A percentile compares a stretch with the other conserved stretches of the same genome.
Evolutionary conservation across 2,113 vertebrate genomes (phyloP).

Genomic region (Poecilia latipinna): DNA sequence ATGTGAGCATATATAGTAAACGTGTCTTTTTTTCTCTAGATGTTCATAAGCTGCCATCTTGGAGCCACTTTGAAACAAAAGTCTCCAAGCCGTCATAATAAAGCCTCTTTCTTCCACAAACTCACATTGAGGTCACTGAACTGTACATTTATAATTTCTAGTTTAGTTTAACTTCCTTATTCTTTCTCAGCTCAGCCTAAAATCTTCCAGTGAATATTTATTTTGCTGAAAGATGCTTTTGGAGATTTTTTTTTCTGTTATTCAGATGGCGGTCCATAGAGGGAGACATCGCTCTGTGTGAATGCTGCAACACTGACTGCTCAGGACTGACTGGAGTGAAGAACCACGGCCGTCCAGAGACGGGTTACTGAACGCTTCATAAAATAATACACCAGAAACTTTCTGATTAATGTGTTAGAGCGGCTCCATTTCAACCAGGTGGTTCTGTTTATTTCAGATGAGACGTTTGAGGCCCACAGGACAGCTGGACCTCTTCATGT

Average conservation of each 20-base stretch:
- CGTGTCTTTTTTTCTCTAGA: constrained; percentile 6
- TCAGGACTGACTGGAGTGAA: neutral
- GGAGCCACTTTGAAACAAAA: constrained; percentile 32
- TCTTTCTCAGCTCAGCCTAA: neutral
- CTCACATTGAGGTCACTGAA: constrained; percentile 47
- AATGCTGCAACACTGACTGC: constrained; percentile 59
- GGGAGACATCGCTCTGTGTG: constrained; percentile 48
- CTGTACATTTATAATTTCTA: neutral
- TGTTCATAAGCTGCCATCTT: constrained; percentile 64
- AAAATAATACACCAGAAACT: fast-evolving
- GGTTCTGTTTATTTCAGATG: constrained; percentile 22
- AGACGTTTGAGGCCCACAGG: neutral
- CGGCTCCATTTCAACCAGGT: neutral
- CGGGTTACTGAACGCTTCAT: constrained; percentile 19
- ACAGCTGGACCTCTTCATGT: constrained; percentile 39
- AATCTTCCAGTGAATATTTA: too few species aligned
- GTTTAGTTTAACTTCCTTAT: too few species aligned
- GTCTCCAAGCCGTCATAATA: constrained; percentile 14
- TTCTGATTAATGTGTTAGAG: neutral
- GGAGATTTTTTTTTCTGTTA: constrained; percentile 28
- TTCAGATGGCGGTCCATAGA: constrained; percentile 58
- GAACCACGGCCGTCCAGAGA: neutral
- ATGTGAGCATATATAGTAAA: neutral
- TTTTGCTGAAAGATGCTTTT: neutral
- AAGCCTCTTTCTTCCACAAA: constrained; percentile 62